Conservation (phyloP, 2,113 vertebrate genomes). For the Acrocephalus kingi region DNA sequence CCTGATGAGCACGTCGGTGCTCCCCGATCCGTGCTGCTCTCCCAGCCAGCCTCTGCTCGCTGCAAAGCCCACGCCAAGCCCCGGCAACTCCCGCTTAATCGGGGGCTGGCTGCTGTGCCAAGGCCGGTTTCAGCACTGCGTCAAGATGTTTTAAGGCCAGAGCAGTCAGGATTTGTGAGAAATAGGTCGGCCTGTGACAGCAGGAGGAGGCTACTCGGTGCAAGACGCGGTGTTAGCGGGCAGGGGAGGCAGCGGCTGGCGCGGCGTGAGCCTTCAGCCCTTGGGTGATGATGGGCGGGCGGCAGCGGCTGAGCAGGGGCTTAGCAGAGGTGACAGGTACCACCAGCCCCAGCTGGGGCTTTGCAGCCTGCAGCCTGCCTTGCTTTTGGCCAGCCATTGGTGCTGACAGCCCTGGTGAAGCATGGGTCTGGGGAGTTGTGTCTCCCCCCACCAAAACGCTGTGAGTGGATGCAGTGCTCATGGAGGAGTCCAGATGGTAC, state of each 20-base stretch:
- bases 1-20: neutral
- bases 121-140: neutral
- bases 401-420: neutral
- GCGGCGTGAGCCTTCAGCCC: neutral
- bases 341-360: neutral
- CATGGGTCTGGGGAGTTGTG: rapidly evolving
- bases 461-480: rapidly evolving
- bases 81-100: neutral
- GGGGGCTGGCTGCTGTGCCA: neutral
- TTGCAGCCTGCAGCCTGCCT: neutral
- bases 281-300: neutral
- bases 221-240: neutral
- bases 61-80: neutral
- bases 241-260: neutral
- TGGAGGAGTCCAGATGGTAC: neutral
- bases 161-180: slow-evolving; percentile 55
- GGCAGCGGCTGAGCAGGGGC: neutral
- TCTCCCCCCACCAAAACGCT: neutral
- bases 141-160: slow-evolving; percentile 60
- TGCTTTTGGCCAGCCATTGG: neutral
- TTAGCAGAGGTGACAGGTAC: neutral
- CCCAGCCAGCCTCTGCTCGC: neutral
- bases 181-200: slow-evolving; percentile 51
- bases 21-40: rapidly evolving
- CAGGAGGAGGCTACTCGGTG: slow-evolving; percentile 1